Conservation (phyloP, 2,797 vertebrate genomes). For the Oryzias dopingdopingensis region DNA sequence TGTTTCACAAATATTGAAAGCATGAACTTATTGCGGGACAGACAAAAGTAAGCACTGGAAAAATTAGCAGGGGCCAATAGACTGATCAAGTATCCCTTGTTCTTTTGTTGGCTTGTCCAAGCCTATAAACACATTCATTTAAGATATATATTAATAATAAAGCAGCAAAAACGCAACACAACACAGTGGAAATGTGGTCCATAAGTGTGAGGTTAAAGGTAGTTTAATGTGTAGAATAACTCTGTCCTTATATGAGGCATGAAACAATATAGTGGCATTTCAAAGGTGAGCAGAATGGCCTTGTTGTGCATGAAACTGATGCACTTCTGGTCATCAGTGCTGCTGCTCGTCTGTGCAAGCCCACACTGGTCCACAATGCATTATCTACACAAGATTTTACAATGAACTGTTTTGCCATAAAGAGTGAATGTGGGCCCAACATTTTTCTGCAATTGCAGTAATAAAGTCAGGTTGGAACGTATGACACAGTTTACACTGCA, state of each 20-base stretch:
- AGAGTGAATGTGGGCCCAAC: slow-evolving; percentile 23
- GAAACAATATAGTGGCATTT: slow-evolving; percentile 42
- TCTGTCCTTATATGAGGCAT: slow-evolving; percentile 17
- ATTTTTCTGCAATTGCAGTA: slow-evolving; percentile 30
- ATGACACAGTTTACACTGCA: slow-evolving; percentile 54
- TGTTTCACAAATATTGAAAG: slow-evolving; percentile 9
- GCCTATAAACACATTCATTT: slow-evolving; percentile 29
- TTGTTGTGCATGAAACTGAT: slow-evolving; percentile 15
- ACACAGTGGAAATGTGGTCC: slow-evolving; percentile 5
- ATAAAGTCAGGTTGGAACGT: slow-evolving; percentile 55
- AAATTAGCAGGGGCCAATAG: slow-evolving; percentile 15
- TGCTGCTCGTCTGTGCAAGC: slow-evolving; percentile 33
- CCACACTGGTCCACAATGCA: slow-evolving; percentile 30
- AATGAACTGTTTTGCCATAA: slow-evolving; percentile 50
- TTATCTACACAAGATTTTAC: slow-evolving; percentile 50
- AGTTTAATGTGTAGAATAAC: slow-evolving; percentile 34
- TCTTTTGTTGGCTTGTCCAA: slow-evolving; percentile 39
- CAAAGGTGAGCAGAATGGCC: slow-evolving; percentile 39
- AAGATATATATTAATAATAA: slow-evolving; percentile 31
- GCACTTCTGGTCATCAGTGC: slow-evolving; percentile 29
- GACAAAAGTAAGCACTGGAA: slow-evolving; percentile 11
- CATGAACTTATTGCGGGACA: neutral
- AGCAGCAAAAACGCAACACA: slow-evolving; percentile 24
- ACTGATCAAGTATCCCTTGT: slow-evolving; percentile 7
- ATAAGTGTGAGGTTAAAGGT: slow-evolving; percentile 48